Evolutionary conservation across 2,113 vertebrate species (phyloP), one percentile per base, ranked within the genome.

Genomic region (Synchiropus splendidus): DNA sequence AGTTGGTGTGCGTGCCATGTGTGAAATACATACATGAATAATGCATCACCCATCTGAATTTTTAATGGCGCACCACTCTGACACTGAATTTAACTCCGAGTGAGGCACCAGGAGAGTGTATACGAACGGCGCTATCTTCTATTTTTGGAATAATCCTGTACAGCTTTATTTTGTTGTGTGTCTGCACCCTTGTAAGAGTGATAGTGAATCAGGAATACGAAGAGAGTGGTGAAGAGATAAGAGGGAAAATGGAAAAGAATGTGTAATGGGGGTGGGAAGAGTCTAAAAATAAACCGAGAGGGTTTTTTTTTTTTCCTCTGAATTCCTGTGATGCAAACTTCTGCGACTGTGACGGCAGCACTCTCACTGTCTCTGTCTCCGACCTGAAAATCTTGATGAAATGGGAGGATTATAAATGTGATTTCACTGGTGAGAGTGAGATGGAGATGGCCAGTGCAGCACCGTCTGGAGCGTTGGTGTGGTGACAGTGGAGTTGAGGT

Each of bases 251-350:
- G 65, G 61, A 60, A 63, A 67, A 54, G 51, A 67, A 8, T 5
- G 8, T 27, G 4, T 27, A 27, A 27, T 27, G 63, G 69, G 66
- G 70, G 72, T 69, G 70, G 67, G 67, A 75, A 50, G 56, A 52
- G 47, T 56, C 81, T 82, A 83, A 84, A 86, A 84, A 84, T 83
- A 84, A 76, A 78, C 65, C 60, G 9, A 72, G 67, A 72, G 70
- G 80, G 77, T 72, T 64, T 27, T 27, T 8, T 27, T 27, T 8
- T 27, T 27, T 27, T 27, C 8, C 8, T 27, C 8, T 27, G 21
- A 27, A 5, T 27, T 8, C 21, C 80, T 69, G 45, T 36, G 59
- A 75, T 79, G 75, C 78, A 74, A 78, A 77, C 21, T 27, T 27
- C 21, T 27, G 21, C 4, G 4, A 8, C 21, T 27, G 4, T 27